Evolutionary conservation across 2,888 invertebrate species (phyloP).

Genomic region (Ypsolopha scabrella): DNA sequence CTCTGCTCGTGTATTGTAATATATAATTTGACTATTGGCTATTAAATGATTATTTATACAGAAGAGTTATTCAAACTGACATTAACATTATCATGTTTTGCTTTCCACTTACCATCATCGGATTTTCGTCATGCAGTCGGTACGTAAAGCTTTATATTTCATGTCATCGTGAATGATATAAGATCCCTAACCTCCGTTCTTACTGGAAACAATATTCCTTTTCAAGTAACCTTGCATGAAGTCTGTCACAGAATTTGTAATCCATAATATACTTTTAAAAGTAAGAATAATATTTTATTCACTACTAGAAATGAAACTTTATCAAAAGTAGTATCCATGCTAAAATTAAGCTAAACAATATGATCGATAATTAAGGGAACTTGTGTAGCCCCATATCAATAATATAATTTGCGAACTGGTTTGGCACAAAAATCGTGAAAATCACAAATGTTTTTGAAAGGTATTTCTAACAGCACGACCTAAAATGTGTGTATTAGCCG

Average conservation of each 20-base stretch:
- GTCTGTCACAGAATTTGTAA: too few species aligned
- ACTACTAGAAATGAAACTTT: too few species aligned
- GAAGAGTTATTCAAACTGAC: slow-evolving; percentile 13
- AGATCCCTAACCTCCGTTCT: slow-evolving; percentile 18
- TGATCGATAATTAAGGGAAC: slow-evolving; percentile 20
- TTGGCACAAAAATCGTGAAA: neutral
- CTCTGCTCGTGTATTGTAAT: too few species aligned
- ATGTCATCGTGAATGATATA: slow-evolving; percentile 27
- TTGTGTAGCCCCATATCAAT: slow-evolving; percentile 27
- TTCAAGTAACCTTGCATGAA: too few species aligned
- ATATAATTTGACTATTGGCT: too few species aligned
- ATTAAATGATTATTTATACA: too few species aligned
- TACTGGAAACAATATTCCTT: too few species aligned
- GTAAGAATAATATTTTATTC: too few species aligned
- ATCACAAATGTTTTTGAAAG: neutral
- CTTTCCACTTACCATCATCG: slow-evolving; percentile 53
- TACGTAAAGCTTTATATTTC: slow-evolving; percentile 46
- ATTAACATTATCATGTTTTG: slow-evolving; percentile 46
- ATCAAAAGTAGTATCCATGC: too few species aligned
- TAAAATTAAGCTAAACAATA: too few species aligned
- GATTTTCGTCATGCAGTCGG: slow-evolving; percentile 52
- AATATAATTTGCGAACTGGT: slow-evolving; percentile 9
- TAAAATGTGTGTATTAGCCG: neutral
- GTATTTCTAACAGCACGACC: neutral
- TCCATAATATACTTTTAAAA: too few species aligned